Evolutionary conservation across 2,113 vertebrate species (phyloP).

Genomic region (Murina feae): DNA sequence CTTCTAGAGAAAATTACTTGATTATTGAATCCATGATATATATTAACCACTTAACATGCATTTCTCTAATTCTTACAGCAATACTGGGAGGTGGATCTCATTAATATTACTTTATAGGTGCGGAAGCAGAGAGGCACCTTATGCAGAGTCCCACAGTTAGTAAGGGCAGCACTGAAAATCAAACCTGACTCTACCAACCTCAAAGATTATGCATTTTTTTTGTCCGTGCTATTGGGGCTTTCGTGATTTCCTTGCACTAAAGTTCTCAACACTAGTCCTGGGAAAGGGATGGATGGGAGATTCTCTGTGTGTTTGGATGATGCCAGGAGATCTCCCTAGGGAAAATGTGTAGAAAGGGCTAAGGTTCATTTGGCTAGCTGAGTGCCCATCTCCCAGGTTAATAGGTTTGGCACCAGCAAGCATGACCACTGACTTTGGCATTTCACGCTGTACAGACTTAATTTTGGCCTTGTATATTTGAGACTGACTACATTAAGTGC

Average conservation of each 20-base stretch:
- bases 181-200: background rate
- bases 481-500: background rate
- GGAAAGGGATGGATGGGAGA: background rate
- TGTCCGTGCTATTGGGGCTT: background rate
- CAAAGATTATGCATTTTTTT: background rate
- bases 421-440: background rate
- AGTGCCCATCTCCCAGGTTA: background rate
- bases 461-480: constrained; percentile 22
- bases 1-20: background rate
- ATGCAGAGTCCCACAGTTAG: background rate
- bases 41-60: background rate
- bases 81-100: background rate
- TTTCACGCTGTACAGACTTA: background rate
- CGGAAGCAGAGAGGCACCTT: background rate
- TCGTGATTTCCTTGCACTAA: background rate
- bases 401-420: background rate
- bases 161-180: background rate
- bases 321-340: background rate
- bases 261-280: background rate
- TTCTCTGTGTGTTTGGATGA: background rate
- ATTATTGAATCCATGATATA: background rate
- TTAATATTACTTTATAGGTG: background rate
- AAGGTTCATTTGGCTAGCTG: background rate
- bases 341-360: background rate
- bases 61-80: background rate